Base-by-base conservation (phyloP, 2,888 invertebrate genomes). In the Patella caerulea region DNA sequence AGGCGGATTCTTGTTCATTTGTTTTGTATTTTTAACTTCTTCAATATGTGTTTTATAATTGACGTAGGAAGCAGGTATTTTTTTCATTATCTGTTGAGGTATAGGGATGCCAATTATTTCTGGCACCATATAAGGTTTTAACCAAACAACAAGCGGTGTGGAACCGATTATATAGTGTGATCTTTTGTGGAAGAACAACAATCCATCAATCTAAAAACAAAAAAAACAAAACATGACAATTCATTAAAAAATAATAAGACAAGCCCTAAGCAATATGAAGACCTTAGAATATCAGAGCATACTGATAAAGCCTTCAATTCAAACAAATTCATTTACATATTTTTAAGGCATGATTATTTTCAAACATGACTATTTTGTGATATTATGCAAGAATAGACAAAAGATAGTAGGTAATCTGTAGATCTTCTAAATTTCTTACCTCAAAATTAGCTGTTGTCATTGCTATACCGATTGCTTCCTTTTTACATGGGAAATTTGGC, bases 111-210 rank as follows among this genome's bases (percentile, higher is more conserved):
- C 93, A 12, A 96, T 91, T 45, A 96, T 93, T 92, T 97, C 97
- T 0, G 95, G 94, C 12, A 98, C 89, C 98, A 98, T 98, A 90
- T 94, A 97, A 0, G 96, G 94, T 89, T 95, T 97, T 2, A 99
- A 92, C 98, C 98, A 99, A 1, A 95, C 95, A 1, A 98, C 97
- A 12, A 99, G 92, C 0, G 98, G 98, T 0, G 97, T 96, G 73
- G 93, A 92, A 2, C 96, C 97, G 75, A 94, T 93, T 11, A 94
- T 93, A 89, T 99, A 99, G 85, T 95, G 94, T 0, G 95, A 94
- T 81, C 94, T 93, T 86, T 95, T 95, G 92, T 98, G 97, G 92
- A 96, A 99, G 92, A 99, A 98, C 76, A 98, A 92, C 59, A 98
- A 90, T 0, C 99, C 99, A 91, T 98, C 98, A 75, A 97, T 90